Base-by-base conservation (phyloP, 2,113 vertebrate genomes). In the Capreolus pygargus region DNA sequence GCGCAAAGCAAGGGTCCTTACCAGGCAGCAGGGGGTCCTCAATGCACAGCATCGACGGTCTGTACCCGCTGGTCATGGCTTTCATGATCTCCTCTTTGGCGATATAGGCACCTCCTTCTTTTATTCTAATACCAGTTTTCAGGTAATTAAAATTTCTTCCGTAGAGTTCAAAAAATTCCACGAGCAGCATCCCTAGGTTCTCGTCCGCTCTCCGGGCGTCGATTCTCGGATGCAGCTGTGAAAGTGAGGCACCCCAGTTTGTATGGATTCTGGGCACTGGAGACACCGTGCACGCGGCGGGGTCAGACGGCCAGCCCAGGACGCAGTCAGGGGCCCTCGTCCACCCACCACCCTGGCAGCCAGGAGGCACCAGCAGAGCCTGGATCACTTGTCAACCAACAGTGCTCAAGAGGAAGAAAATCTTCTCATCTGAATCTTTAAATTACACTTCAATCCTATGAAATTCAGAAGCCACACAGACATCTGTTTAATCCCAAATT, bases 71-170 rank as follows among this genome's bases (percentile, higher is more conserved):
- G 98, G 99, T 99, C 99, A 99, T 99, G 98, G 99, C 99, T 99
- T 99, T 99, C 99, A 99, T 99, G 94, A 99, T 99, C 97, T 99
- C 99, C 91, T 99, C 99, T 99, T 99, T 99, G 99, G 99, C 99
- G 97, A 99, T 99, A 76, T 99, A 99, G 98, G 99, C 99, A 96
- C 99, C 99, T 81, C 99, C 99, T 70, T 99, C 99, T 99, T 99
- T 99, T 98, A 99, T 99, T 98, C 99, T 99, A 98, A 99, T 99
- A 95, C 99, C 99, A 1, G 99, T 99, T 98, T 99, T 99, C 98
- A 99, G 99, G 98, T 99, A 99, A 99, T 99, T 99, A 99, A 99
- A 99, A 99, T 99, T 99, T 92, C 99, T 99, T 81, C 99, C 99
- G 55, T 99, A 99, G 57, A 99, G 99, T 98, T 99, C 99, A 96